These are phyloP conservation scores for Galeruca laticollis DNA, from an alignment of 2,888 invertebrate species.

Conservation along the genomic window DNA sequence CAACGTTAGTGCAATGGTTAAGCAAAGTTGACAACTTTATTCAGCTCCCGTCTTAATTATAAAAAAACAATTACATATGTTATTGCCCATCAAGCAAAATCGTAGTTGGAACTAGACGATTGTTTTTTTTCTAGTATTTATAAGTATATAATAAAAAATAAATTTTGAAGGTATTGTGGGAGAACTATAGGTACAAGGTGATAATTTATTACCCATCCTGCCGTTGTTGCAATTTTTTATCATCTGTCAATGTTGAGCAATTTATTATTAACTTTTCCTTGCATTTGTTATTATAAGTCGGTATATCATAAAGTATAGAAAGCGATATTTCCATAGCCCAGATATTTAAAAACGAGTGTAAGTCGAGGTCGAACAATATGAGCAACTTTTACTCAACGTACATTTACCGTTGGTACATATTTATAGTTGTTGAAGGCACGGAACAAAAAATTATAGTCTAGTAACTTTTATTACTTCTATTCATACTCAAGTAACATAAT, in stretches of 20 bases:
- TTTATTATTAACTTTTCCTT: not conserved
- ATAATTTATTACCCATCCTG: too few species aligned
- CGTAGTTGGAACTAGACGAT: not conserved
- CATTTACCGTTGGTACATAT: not conserved
- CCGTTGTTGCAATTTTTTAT: not conserved
- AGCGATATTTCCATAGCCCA: not conserved
- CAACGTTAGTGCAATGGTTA: too few species aligned
- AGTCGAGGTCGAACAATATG: conserved; percentile 7
- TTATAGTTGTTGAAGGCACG: not conserved
- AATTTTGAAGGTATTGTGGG: too few species aligned
- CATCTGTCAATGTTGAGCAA: not conserved
- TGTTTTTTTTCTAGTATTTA: too few species aligned
- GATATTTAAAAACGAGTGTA: not conserved
- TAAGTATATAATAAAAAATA: too few species aligned
- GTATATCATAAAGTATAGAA: not conserved
- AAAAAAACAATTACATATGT: not conserved
- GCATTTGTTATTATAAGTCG: not conserved
- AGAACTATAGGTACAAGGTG: too few species aligned
- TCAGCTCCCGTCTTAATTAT: too few species aligned
- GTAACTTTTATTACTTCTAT: not conserved
- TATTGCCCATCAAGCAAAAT: not conserved
- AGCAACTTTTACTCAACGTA: not conserved
- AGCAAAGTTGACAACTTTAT: too few species aligned
- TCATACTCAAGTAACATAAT: too few species aligned
- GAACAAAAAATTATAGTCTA: not conserved